Percentiles rank a stretch among this genome's conserved stretches.
Conservation (phyloP, 2,113 vertebrate species). For the Pelmatolapia mariae region DNA sequence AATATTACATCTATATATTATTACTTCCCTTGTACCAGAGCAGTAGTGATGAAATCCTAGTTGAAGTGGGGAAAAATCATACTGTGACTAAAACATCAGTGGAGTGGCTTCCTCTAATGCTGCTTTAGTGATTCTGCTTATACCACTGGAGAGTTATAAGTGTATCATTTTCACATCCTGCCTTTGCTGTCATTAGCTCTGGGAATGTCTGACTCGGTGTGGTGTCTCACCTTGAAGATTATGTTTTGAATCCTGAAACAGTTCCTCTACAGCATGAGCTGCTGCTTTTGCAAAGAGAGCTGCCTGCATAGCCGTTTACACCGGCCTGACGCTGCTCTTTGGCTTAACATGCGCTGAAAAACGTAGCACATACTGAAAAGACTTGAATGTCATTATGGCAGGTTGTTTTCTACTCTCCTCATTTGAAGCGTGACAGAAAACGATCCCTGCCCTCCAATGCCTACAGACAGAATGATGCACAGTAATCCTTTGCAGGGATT, state of each 20-base stretch:
- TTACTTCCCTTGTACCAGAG: neutral
- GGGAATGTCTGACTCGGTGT: neutral
- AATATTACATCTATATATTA: neutral
- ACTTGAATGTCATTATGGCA: neutral
- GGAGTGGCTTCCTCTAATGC: neutral
- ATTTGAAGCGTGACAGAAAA: conserved; percentile 1
- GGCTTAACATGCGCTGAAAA: neutral
- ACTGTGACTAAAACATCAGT: neutral
- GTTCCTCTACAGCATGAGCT: neutral
- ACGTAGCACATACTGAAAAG: neutral
- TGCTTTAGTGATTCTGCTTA: neutral
- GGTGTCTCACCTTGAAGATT: neutral
- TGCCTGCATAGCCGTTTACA: neutral
- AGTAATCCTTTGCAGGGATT: conserved; percentile 55
- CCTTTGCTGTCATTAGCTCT: conserved; percentile 23
- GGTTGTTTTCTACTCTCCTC: conserved; percentile 2
- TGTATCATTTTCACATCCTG: conserved; percentile 22
- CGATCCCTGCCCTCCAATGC: conserved; percentile 11
- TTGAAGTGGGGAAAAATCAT: neutral
- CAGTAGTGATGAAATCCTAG: neutral
- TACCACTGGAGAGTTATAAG: neutral
- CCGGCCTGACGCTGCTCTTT: neutral
- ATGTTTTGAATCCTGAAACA: neutral
- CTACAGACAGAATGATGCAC: conserved; percentile 26
- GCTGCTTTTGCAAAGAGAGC: neutral